Evolutionary conservation across 2,888 invertebrate species (phyloP).

Genomic region (Mythimna loreyi): DNA sequence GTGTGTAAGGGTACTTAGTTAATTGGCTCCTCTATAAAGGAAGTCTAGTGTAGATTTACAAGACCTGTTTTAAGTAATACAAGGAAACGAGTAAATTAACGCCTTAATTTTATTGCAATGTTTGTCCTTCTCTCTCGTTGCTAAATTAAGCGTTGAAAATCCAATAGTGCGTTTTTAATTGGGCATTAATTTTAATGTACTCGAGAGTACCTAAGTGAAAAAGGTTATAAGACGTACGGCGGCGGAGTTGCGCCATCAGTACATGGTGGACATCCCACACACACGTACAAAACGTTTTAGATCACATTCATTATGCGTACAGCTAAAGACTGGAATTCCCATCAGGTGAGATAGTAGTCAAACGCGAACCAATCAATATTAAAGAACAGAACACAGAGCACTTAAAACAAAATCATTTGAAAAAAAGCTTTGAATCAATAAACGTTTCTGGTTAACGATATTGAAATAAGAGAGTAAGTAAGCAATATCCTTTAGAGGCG

Average conservation of each 20-base stretch:
- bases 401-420: not conserved
- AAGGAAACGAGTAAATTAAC: not conserved
- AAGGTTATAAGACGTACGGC: not conserved
- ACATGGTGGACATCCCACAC: no score
- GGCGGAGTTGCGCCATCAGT: no score
- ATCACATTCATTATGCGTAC: no score
- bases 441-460: slow-evolving; percentile 20
- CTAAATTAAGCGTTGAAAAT: not conserved
- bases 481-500: slow-evolving; percentile 38
- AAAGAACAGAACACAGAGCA: not conserved
- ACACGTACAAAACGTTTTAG: no score
- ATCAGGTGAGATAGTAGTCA: no score
- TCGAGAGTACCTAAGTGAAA: not conserved
- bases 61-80: not conserved
- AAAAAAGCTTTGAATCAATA: not conserved
- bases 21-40: slow-evolving; percentile 29
- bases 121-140: not conserved
- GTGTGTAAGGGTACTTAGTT: slow-evolving; percentile 42
- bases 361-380: no score
- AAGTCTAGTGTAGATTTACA: slow-evolving; percentile 7
- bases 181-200: not conserved
- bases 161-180: not conserved
- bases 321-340: no score
- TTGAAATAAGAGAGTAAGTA: slow-evolving; percentile 43
- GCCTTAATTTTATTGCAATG: not conserved